Conservation (phyloP, 2,797 vertebrate species). For the Sebastes aleutianus region DNA sequence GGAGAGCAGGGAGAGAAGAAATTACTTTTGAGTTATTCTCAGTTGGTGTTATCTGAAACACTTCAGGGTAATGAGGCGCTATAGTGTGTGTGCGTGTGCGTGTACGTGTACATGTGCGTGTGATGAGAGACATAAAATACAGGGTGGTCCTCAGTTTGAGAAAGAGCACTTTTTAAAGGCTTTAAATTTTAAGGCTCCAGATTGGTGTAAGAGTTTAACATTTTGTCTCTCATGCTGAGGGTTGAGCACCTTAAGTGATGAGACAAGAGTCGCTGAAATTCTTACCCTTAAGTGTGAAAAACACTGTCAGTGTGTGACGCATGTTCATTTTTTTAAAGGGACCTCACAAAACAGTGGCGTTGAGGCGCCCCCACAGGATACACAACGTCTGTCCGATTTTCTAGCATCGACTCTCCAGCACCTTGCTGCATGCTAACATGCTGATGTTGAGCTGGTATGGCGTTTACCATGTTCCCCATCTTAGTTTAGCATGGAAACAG, state of each 20-base stretch:
- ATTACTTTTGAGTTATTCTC: slow-evolving; percentile 54
- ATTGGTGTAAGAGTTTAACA: background rate
- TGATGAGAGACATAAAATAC: slow-evolving; percentile 8
- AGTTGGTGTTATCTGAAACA: slow-evolving; percentile 51
- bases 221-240: slow-evolving; percentile 2
- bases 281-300: background rate
- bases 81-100: background rate
- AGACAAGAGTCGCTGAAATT: slow-evolving; percentile 4
- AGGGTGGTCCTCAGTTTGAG: background rate
- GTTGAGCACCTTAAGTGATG: background rate
- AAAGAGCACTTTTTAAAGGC: background rate
- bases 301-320: background rate
- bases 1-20: slow-evolving; percentile 6
- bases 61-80: slow-evolving; percentile 45
- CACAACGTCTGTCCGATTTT: background rate
- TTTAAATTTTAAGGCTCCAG: background rate
- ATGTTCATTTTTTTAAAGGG: background rate
- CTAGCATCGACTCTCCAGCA: background rate
- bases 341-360: background rate
- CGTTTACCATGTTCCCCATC: background rate
- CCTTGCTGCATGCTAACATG: background rate
- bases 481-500: background rate
- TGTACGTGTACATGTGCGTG: background rate
- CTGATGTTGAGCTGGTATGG: background rate
- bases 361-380: no score